Evolutionary conservation across 2,888 invertebrate genomes (phyloP).

Genomic region (Julus scandinavius): DNA sequence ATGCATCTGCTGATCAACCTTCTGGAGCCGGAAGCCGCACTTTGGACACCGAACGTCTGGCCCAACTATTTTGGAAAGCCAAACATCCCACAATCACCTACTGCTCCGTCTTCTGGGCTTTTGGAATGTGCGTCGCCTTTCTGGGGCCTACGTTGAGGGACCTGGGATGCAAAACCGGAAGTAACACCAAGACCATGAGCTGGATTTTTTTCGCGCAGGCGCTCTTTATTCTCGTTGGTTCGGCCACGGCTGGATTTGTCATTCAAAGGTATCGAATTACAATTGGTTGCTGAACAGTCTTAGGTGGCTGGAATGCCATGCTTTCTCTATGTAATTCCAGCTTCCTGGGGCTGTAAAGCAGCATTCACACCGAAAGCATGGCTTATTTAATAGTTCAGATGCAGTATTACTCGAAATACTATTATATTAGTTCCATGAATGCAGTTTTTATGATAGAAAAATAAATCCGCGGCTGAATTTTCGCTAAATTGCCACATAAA

Average conservation of each 20-base stretch:
- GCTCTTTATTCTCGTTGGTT: conserved; percentile 67
- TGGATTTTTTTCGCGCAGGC: conserved; percentile 69
- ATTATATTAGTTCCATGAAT: too few species aligned
- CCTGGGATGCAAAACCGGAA: conserved; percentile 67
- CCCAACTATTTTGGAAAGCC: conserved; percentile 65
- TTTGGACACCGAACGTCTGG: conserved; percentile 61
- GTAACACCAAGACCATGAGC: conserved; percentile 66
- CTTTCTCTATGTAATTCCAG: too few species aligned
- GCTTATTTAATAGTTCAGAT: too few species aligned
- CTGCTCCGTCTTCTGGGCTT: conserved; percentile 67
- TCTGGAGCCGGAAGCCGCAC: not conserved
- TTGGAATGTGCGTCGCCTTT: conserved; percentile 69
- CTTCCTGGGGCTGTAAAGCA: too few species aligned
- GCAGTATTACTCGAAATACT: too few species aligned
- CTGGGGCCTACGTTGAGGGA: conserved; percentile 68
- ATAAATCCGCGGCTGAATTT: too few species aligned
- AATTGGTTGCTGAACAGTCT: too few species aligned
- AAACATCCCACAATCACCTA: conserved; percentile 66
- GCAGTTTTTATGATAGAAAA: too few species aligned
- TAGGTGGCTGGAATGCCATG: too few species aligned
- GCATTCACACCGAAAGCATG: too few species aligned
- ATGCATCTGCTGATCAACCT: not conserved
- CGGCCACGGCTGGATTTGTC: conserved; percentile 64
- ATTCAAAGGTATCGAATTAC: conserved; percentile 10
- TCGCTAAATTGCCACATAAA: too few species aligned